Evolutionary conservation across 2,797 vertebrate genomes (phyloP).

Genomic region (Zalophus californianus): DNA sequence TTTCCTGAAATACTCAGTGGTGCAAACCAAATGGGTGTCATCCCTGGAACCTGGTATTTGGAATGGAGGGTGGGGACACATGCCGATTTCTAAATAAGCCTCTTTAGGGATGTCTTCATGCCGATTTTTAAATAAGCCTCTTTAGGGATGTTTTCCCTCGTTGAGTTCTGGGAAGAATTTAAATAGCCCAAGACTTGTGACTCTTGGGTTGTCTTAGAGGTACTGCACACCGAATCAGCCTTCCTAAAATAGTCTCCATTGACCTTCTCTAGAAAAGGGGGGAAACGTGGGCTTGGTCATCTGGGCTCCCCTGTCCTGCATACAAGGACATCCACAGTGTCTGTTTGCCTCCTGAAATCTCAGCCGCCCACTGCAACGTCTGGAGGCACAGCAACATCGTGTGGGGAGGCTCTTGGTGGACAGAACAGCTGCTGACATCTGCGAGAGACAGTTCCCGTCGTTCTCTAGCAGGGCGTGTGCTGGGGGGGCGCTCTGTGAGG

Average conservation of each 20-base stretch:
- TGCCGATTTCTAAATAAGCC: neutral
- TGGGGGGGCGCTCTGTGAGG: neutral
- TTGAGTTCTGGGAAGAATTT: neutral
- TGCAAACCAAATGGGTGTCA: neutral
- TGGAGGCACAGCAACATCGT: fast-evolving
- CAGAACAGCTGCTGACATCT: neutral
- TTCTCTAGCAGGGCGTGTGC: neutral
- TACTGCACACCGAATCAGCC: neutral
- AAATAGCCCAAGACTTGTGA: neutral
- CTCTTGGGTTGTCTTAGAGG: neutral
- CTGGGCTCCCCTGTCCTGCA: fast-evolving
- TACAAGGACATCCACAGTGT: fast-evolving
- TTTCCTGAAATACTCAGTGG: neutral
- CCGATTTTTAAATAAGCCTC: neutral
- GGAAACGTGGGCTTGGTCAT: neutral
- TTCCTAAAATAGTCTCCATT: neutral
- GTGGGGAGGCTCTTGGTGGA: neutral
- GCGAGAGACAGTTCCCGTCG: fast-evolving
- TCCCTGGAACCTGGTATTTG: neutral
- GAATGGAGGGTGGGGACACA: neutral
- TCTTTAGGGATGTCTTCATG: neutral
- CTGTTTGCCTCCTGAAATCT: neutral
- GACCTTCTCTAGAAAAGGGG: neutral
- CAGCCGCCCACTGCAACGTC: neutral
- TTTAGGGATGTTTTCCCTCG: neutral